Conservation (phyloP, 2,888 invertebrate species). For the Cheilosia scutellata region DNA sequence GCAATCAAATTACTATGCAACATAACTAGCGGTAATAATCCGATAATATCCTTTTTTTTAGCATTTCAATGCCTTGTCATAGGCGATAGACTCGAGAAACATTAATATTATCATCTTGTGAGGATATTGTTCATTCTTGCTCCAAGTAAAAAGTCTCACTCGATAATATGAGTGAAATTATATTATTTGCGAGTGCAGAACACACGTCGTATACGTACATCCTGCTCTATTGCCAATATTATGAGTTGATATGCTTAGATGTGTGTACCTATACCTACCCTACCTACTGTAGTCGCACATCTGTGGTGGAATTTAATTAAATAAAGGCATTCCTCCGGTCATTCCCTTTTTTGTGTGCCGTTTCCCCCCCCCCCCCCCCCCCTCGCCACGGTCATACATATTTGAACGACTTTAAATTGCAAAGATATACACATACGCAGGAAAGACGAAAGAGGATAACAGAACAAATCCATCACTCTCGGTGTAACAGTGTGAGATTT, state of each 20-base stretch:
- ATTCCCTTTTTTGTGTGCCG: constrained; percentile 66
- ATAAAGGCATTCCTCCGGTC: constrained; percentile 75
- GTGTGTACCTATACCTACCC: constrained; percentile 35
- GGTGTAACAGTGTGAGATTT: constrained; percentile 65
- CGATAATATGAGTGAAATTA: not conserved
- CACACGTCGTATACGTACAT: no score
- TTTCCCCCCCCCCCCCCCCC: constrained; percentile 20
- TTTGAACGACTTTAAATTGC: constrained; percentile 70
- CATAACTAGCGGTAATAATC: constrained; percentile 75
- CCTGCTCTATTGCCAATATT: no score
- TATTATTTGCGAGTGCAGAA: no score
- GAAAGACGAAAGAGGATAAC: constrained; percentile 60
- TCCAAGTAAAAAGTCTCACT: not conserved
- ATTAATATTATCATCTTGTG: constrained; percentile 42
- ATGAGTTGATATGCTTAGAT: not conserved
- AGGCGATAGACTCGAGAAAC: constrained; percentile 6
- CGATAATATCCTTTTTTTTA: constrained; percentile 73
- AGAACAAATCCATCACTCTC: constrained; percentile 67
- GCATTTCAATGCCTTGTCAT: constrained; percentile 47
- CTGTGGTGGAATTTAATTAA: constrained; percentile 76
- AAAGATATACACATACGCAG: constrained; percentile 24
- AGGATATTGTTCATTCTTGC: constrained; percentile 29
- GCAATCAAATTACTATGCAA: constrained; percentile 75
- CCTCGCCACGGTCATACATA: not conserved
- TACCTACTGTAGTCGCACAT: constrained; percentile 57